Evolutionary conservation across 2,888 invertebrate species (phyloP), one percentile per base, ranked within the genome.

Genomic region (Gerris lacustris): DNA sequence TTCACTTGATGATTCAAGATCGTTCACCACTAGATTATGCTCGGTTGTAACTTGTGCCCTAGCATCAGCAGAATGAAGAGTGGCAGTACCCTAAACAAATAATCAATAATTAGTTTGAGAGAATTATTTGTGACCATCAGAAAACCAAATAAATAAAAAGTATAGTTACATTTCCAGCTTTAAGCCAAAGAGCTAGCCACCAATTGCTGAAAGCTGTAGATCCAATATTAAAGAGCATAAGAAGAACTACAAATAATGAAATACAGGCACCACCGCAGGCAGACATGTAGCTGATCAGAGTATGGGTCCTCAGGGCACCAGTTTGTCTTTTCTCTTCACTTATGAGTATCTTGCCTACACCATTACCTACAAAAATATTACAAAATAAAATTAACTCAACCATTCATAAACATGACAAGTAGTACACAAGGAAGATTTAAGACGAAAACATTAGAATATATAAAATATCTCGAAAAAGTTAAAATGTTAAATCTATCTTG

Each of bases 161-260:
- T 31, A 31, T 55, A 55, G 15, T 64, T 9, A 64, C 79, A 64
- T 78, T 77, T 5, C 80, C 79, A 67, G 79, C 79, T 67, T 80
- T 78, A 47, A 82, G 78, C 87, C 87, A 87, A 70, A 80, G 78
- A 5, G 84, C 82, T 6, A 87, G 79, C 86, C 86, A 87, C 82
- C 85, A 85, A 68, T 83, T 83, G 67, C 85, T 84, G 76, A 86
- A 84, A 1, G 84, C 82, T 17, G 82, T 81, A 11, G 83, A 80
- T 6, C 82, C 82, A 45, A 85, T 82, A 73, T 84, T 84, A 55
- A 84, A 43, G 6, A 82, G 76, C 73, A 85, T 84, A 63, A 78
- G 79, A 0, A 80, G 55, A 44, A 84, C 74, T 11, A 85, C 79
- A 47, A 82, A 76, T 63, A 80, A 73, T 62, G 80, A 76, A 0